Percentiles rank a stretch among this genome's conserved stretches.
phyloP scores from a whole-genome alignment of 1,140 invertebrate species.

The Eriosoma lanigerum region DNA sequence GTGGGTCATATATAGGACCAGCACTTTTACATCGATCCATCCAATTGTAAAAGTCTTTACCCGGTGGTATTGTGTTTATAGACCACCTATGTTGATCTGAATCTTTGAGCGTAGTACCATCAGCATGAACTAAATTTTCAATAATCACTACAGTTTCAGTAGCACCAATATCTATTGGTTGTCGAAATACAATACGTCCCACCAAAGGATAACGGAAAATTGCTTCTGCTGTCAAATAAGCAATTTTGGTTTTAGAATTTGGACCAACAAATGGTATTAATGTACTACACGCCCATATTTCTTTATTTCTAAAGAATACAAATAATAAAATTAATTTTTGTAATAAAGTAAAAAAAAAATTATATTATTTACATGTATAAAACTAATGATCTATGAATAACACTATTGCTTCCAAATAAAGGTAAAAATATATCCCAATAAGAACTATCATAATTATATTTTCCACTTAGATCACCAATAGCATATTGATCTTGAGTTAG shows the following conservation, averaged over 20 bases:
- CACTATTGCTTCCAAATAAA: constrained; percentile 75
- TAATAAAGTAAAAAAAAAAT: neutral
- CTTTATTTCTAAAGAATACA: constrained; percentile 17
- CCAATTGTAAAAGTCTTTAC: constrained; percentile 92
- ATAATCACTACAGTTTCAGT: constrained; percentile 78
- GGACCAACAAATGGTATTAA: constrained; percentile 63
- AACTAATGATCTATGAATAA: constrained; percentile 80
- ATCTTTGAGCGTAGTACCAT: constrained; percentile 78
- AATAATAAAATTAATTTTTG: neutral
- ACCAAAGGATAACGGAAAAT: constrained; percentile 62
- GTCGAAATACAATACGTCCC: constrained; percentile 75
- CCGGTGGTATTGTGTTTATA: constrained; percentile 65
- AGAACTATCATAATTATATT: constrained; percentile 62
- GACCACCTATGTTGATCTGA: constrained; percentile 68
- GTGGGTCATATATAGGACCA: constrained; percentile 79
- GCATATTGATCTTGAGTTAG: constrained; percentile 87
- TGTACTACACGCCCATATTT: constrained; percentile 67
- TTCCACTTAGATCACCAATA: constrained; percentile 86
- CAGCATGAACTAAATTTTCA: constrained; percentile 75
- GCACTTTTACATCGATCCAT: constrained; percentile 78
- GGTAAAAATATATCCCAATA: constrained; percentile 82
- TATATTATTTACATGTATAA: constrained; percentile 69
- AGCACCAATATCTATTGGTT: constrained; percentile 74
- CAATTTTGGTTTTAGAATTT: constrained; percentile 68
- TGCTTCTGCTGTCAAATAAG: constrained; percentile 72